Evolutionary conservation across 2,113 vertebrate species (phyloP).

Genomic region (Zosterops borbonicus): DNA sequence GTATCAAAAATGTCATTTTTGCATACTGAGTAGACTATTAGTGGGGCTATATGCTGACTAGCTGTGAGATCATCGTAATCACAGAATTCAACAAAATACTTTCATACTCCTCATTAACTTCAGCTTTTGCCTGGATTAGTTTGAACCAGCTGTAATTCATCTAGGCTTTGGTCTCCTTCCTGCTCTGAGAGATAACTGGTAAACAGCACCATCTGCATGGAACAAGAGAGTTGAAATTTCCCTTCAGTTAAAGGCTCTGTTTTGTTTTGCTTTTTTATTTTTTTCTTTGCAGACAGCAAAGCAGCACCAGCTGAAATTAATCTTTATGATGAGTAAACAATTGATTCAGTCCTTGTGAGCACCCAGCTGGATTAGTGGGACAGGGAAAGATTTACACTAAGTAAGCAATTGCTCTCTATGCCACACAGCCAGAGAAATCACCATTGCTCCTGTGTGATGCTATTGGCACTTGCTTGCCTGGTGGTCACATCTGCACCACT

Average conservation of each 20-base stretch:
- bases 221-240: neutral
- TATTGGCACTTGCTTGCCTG: neutral
- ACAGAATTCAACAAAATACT: slow-evolving; percentile 1
- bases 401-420: neutral
- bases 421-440: neutral
- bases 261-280: neutral
- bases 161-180: slow-evolving; percentile 22
- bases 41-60: neutral
- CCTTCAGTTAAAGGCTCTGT: neutral
- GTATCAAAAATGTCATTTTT: neutral
- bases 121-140: slow-evolving; percentile 20
- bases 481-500: neutral
- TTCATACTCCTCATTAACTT: slow-evolving; percentile 37
- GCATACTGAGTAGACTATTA: neutral
- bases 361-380: slow-evolving; percentile 15
- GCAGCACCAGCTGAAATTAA: slow-evolving; percentile 37
- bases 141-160: slow-evolving; percentile 26
- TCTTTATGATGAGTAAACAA: slow-evolving; percentile 47
- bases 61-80: neutral
- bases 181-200: slow-evolving; percentile 10
- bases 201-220: slow-evolving; percentile 53
- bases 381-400: neutral
- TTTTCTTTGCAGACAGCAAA: neutral
- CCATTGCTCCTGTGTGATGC: neutral
- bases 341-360: slow-evolving; percentile 4